These are phyloP conservation scores for Gymnarchus niloticus DNA, from an alignment of 2,113 vertebrate genomes.

Conservation along the genomic window DNA sequence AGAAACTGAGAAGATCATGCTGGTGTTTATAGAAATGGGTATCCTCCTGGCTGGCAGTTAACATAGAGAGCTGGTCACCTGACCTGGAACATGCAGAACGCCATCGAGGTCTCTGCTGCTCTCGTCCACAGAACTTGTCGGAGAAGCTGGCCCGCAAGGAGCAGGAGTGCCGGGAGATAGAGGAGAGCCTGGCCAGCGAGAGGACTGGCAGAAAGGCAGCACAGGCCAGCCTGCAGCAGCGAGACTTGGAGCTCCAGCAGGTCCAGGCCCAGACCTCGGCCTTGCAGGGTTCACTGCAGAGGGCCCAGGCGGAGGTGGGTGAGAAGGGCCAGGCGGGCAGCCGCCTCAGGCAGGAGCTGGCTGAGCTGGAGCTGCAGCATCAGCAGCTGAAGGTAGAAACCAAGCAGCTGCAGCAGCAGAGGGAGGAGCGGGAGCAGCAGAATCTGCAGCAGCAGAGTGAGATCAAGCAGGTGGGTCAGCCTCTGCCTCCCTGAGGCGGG, in stretches of 20 bases:
- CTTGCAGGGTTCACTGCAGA: constrained; percentile 70
- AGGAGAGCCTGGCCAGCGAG: constrained; percentile 72
- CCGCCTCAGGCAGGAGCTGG: constrained; percentile 77
- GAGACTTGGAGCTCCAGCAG: constrained; percentile 81
- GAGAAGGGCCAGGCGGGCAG: constrained; percentile 71
- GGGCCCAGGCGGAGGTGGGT: constrained; percentile 67
- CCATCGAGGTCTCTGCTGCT: too few species aligned
- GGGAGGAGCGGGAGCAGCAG: constrained; percentile 86
- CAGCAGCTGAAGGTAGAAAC: constrained; percentile 84
- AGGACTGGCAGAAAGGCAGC: constrained; percentile 70
- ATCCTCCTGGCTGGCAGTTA: background rate
- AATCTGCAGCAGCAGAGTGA: constrained; percentile 82
- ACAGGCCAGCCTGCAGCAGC: constrained; percentile 76
- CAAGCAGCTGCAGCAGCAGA: constrained; percentile 89
- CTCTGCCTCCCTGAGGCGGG: background rate
- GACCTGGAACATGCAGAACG: background rate
- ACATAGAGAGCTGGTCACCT: background rate
- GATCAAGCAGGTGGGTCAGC: constrained; percentile 76
- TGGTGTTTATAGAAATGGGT: background rate
- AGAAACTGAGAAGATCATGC: background rate
- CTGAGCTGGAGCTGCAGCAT: constrained; percentile 76
- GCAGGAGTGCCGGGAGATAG: constrained; percentile 70
- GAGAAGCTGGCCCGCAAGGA: constrained; percentile 78
- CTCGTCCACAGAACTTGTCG: constrained; percentile 64
- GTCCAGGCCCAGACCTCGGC: constrained; percentile 71